Evolutionary conservation across 2,888 invertebrate genomes (phyloP).

Genomic region (Margaritifera margaritifera): DNA sequence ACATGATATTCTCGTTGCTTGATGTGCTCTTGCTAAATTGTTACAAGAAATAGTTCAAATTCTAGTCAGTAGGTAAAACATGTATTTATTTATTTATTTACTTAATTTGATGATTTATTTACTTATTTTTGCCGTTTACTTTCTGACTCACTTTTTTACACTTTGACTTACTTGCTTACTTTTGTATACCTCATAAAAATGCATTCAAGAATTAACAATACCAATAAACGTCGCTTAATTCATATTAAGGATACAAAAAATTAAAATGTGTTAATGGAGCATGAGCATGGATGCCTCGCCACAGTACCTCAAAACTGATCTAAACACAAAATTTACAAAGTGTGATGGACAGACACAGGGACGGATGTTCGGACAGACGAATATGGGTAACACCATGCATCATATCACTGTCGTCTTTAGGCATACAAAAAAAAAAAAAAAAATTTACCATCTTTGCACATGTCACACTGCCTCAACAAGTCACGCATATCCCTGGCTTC

Average conservation of each 20-base stretch:
- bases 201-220: too few relatives aligned
- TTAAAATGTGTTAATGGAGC: slow-evolving; percentile 1
- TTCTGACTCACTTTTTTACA: neutral
- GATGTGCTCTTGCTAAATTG: too few relatives aligned
- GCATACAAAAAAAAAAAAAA: too few relatives aligned
- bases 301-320: too few relatives aligned
- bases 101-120: neutral
- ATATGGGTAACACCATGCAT: neutral
- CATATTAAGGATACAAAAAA: neutral
- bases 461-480: slow-evolving; percentile 52
- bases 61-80: too few relatives aligned
- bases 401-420: neutral
- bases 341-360: neutral
- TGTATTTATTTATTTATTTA: neutral
- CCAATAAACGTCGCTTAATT: too few relatives aligned
- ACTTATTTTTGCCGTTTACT: neutral
- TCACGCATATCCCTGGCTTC: slow-evolving; percentile 53
- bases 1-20: slow-evolving; percentile 14
- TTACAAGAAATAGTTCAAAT: too few relatives aligned
- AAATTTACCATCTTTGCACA: slow-evolving; percentile 44
- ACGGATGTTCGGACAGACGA: neutral
- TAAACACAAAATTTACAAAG: neutral
- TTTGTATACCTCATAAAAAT: too few relatives aligned
- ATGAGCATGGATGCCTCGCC: neutral
- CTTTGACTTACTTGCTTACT: too few relatives aligned